Base-by-base conservation (phyloP, 2,797 vertebrate species). In the Vespertilio murinus region DNA sequence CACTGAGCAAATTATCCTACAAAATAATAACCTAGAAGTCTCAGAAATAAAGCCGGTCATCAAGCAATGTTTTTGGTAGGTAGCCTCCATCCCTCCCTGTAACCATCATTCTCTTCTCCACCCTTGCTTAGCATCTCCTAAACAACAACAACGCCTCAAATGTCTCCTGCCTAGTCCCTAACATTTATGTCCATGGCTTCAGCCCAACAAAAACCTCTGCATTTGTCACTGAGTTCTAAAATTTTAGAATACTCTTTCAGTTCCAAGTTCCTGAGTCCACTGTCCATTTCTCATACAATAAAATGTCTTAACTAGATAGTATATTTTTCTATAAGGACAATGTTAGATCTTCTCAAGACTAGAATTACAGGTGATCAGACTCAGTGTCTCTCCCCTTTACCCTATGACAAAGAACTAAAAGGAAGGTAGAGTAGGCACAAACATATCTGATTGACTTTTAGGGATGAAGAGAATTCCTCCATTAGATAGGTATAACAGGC, bases 221-320 rank as follows among this genome's bases (percentile, higher is more conserved):
- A 82, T n/a, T 67, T 95, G 59, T 69, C 75, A 82, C 8, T 78
- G 47, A 61, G 78, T 73, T 14, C 42, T 77, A 81, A 79, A 59
- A 70, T 52, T 93, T 91, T 78, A 77, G 88, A 91, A 65, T 59
- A 35, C 25, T 70, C 67, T 79, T 92, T 95, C 14, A 81, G 30
- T 84, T 94, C 5, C 38, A 75, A 28, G 64, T 82, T 91, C 56
- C 75, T 67, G n/a, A 84, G 13, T 47, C 69, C 23, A 42, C 20
- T 49, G 40, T 86, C n/a, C 52, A 74, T 47, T 85, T 78, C 30
- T 87, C 79, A 74, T 64, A 65, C 28, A 5, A 81, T 28, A 84
- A 82, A 74, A 71, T 10, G 47, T 80, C 69, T 65, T 47, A 81
- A 73, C 12, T 22, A 79, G 75, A 13, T 47, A 65, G n/a, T 5